phyloP scores from a whole-genome alignment of 2,797 vertebrate genomes.

The Gobio occitaniae region DNA sequence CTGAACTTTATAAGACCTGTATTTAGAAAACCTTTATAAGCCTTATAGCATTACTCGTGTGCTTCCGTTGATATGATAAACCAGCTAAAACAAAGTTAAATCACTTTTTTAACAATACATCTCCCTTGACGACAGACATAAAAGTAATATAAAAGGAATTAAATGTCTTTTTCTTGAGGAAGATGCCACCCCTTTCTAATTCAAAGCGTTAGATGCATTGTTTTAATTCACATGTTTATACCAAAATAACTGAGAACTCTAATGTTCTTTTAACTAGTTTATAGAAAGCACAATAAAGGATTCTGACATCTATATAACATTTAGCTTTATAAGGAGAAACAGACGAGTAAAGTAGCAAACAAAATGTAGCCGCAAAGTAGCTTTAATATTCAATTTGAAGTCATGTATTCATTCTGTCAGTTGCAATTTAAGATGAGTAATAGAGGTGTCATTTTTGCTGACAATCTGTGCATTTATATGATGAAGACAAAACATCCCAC shows the following conservation, averaged over 20 bases:
- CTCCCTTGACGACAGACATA: background rate
- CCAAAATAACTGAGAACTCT: background rate
- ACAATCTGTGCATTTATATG: background rate
- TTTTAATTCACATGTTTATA: background rate
- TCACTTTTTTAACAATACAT: background rate
- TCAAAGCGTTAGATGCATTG: slow-evolving; percentile 4
- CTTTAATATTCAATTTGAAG: background rate
- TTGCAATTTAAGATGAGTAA: slow-evolving; percentile 23
- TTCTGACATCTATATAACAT: background rate
- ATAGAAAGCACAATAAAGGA: background rate
- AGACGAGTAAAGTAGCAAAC: slow-evolving; percentile 5
- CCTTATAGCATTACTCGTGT: background rate
- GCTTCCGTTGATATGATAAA: background rate
- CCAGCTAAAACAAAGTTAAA: background rate
- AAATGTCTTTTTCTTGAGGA: background rate
- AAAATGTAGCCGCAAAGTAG: background rate
- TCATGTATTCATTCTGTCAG: background rate
- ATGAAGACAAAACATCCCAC: background rate
- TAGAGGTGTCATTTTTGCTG: background rate
- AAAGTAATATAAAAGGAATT: background rate
- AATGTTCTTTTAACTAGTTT: slow-evolving; percentile 19
- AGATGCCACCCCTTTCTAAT: background rate
- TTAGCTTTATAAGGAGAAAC: background rate
- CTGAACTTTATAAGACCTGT: background rate
- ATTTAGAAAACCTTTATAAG: background rate